Percentiles rank a stretch among this genome's conserved stretches.
Conservation (phyloP, 2,113 vertebrate genomes). For the Alexandromys fortis region DNA sequence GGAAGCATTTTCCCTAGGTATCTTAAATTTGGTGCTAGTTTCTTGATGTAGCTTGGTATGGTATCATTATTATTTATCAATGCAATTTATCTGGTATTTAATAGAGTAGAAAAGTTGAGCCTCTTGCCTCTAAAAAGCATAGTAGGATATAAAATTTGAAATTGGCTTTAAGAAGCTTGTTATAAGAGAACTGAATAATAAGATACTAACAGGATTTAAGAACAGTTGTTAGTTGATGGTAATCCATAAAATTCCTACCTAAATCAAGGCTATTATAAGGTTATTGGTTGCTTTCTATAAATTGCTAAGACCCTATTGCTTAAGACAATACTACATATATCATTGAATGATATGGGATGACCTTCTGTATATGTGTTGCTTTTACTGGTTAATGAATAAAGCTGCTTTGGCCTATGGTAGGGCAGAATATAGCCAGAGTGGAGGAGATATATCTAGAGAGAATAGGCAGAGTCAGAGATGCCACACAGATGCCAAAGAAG, state of each 20-base stretch:
- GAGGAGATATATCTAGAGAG: no score
- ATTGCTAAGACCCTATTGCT: not conserved
- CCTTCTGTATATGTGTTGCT: no score
- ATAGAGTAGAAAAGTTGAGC: conserved; percentile 26
- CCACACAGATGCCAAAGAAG: no score
- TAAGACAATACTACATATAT: not conserved
- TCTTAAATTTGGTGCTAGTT: conserved; percentile 27
- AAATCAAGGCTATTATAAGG: not conserved
- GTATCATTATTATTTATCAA: conserved; percentile 54
- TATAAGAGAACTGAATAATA: conserved; percentile 45
- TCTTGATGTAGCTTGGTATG: conserved; percentile 28
- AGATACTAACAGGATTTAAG: not conserved
- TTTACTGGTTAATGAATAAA: no score
- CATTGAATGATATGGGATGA: not conserved
- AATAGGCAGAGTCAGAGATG: no score
- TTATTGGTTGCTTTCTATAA: not conserved
- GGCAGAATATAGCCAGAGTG: no score
- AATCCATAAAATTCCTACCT: not conserved
- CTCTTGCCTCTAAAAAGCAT: not conserved
- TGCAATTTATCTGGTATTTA: conserved; percentile 36
- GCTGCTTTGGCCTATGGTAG: no score
- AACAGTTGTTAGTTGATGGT: not conserved
- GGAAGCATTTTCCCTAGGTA: conserved; percentile 25
- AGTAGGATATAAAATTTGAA: conserved; percentile 25
- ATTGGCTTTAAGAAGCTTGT: conserved; percentile 30